Base-by-base conservation (phyloP, 2,888 invertebrate genomes). In the Tridacna crocea region DNA sequence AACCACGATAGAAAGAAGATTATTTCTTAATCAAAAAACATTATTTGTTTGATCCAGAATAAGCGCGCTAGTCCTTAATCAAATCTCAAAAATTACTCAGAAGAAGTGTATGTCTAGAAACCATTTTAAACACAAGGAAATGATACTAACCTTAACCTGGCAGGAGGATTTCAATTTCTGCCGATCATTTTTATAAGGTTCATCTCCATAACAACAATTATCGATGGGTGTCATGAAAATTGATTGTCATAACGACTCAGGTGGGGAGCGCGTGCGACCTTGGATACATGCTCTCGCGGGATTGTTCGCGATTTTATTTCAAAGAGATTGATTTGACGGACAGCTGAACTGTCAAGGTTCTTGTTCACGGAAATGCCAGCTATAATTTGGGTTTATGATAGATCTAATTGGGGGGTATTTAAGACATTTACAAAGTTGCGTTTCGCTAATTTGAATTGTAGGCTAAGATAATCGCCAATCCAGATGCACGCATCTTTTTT, bases 291-390 rank as follows among this genome's bases (percentile, higher is more conserved):
- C 22, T 74, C 76, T 58, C 77, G 48, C 66, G 80, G 60, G 80
- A 74, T 77, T 73, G 51, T 51, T 26, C 66, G 73, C 26, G 76
- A 77, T 77, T 73, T 80, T 72, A 72, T 80, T 73, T 47, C 76
- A 65, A 76, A 68, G 68, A 72, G 72, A 80, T 73, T 80, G 80
- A 80, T 80, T 77, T 80, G 63, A 77, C 80, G 73, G 76, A 51
- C 80, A 80, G 80, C 80, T 80, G 80, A 81, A 73, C 77, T 81
- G 81, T 72, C 77, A 72, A 63, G 74, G 60, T 63, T 26, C 77
- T 81, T 81, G 77, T 81, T 75, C 77, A 74, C 81, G 81, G 81
- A 82, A 82, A 82, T 82, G 82, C 73, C 82, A 82, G 82, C 60
- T 36, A 72, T 79, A 79, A 76, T 79, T 82, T 82, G 82, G 72